Conservation (phyloP, 2,113 vertebrate genomes). For the Carassius carassius region DNA sequence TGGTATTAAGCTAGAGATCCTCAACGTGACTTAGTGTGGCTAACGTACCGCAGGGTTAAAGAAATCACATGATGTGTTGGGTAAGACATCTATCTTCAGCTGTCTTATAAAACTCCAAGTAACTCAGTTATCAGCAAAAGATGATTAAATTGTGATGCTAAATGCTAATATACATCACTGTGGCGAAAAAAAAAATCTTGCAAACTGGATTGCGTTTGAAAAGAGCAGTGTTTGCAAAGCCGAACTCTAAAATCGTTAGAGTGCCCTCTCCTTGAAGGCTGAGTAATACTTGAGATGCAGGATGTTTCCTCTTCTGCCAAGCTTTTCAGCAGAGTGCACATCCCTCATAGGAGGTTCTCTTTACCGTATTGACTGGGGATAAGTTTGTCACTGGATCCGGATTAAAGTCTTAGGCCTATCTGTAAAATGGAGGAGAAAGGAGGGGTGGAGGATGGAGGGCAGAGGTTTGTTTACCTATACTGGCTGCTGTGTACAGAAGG, state of each 20-base stretch:
- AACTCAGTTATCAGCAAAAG: not conserved
- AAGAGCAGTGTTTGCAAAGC: slow-evolving; percentile 26
- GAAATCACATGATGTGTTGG: slow-evolving; percentile 33
- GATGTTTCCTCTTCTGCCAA: slow-evolving; percentile 64
- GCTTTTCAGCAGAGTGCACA: slow-evolving; percentile 69
- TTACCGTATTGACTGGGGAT: slow-evolving; percentile 80
- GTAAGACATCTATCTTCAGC: not conserved
- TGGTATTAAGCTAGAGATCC: slow-evolving; percentile 60
- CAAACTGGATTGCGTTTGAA: slow-evolving; percentile 1
- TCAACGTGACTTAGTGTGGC: slow-evolving; percentile 59
- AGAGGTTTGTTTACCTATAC: slow-evolving; percentile 73
- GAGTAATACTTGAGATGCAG: slow-evolving; percentile 72
- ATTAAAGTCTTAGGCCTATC: slow-evolving; percentile 83
- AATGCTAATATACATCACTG: not conserved
- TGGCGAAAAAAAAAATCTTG: no score
- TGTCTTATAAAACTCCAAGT: not conserved
- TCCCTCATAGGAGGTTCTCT: slow-evolving; percentile 68
- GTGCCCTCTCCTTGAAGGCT: slow-evolving; percentile 49
- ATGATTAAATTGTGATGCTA: not conserved
- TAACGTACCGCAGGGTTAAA: slow-evolving; percentile 55
- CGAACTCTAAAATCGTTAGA: slow-evolving; percentile 24
- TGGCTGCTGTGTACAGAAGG: slow-evolving; percentile 64
- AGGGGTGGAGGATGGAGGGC: slow-evolving; percentile 64
- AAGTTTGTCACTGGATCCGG: slow-evolving; percentile 75
- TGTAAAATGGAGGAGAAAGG: slow-evolving; percentile 67